A percentile compares a stretch with the other conserved stretches of the same genome.
Conservation (phyloP, 2,888 invertebrate species). For the Synanthedon vespiformis region DNA sequence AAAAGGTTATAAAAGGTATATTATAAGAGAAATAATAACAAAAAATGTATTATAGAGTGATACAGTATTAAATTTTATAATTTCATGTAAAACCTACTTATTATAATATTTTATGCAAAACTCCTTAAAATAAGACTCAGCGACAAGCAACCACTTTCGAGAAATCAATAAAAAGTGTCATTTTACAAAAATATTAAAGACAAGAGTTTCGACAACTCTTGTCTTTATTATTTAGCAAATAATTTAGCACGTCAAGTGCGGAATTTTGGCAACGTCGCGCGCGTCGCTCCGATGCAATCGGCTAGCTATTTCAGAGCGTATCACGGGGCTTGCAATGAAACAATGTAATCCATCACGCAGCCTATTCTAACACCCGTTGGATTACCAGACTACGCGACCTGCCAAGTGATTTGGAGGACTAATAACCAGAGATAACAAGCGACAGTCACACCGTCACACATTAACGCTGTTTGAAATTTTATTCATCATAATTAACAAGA, state of each 20-base stretch:
- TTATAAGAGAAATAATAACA: no score
- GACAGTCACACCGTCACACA: not conserved
- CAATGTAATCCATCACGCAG: not conserved
- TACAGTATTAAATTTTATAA: no score
- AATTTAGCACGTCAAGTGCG: not conserved
- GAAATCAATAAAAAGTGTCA: no score
- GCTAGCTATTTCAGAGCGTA: not conserved
- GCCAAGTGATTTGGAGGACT: not conserved
- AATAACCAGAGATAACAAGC: not conserved
- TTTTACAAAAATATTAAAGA: no score
- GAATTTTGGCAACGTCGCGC: constrained; percentile 2
- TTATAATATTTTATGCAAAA: no score
- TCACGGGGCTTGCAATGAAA: not conserved
- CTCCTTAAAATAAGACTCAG: no score
- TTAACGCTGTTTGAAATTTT: no score
- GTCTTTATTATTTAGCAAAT: no score
- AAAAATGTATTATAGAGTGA: no score
- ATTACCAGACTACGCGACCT: not conserved
- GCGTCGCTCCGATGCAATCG: not conserved
- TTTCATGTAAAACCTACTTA: no score
- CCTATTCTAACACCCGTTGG: not conserved
- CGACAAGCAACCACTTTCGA: no score
- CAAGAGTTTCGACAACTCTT: no score
- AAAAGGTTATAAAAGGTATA: constrained; percentile 6
- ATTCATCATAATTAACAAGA: not conserved